Evolutionary conservation across 2,888 invertebrate genomes (phyloP), one percentile per base, ranked within the genome.

Genomic region (Polydesmus complanatus): DNA sequence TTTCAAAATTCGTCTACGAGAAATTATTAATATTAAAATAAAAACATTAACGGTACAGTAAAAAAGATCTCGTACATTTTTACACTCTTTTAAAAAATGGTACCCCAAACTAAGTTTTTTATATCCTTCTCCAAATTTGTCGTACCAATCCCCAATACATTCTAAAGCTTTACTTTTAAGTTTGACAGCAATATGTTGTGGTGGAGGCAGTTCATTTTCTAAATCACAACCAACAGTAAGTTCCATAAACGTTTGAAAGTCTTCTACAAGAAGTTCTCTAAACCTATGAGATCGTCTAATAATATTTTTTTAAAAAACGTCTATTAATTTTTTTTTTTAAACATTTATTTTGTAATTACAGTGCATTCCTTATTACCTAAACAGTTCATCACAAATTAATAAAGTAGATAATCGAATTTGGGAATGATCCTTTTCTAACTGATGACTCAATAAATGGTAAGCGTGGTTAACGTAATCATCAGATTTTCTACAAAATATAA

Each of bases 401-500:
- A 79, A 76, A 8, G 78, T 72, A 65, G 78, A 77, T 47, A 73
- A 72, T 14, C 80, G 71, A 55, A 80, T 74, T 72, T 80, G 79
- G 18, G 78, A 71, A 70, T 80, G 80, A 2, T 78, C 73, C 65
- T 75, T 74, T 57, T 73, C 71, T 47, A 80, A 68, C 62, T 77
- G 75, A 22, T 72, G 69, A 68, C 74, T 70, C 51, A 79, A 62
- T 49, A 75, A 65, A 50, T 74, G 70, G 66, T 73, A 76, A 2
- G 73, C 72, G 66, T 74, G 72, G 54, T 73, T 71, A 2, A 78
- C 71, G 68, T 76, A 74, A 25, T 68, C 69, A 64, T 77, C 73
- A 8, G 75, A 75, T 61, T 68, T 68, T 61, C 76, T 76, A 58
- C 18, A 5, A 56, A 37, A 56, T 53, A 48, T 3, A 25, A 53